phyloP scores from a whole-genome alignment of 2,797 vertebrate genomes.

The Gymnoscopelus microlampas region DNA sequence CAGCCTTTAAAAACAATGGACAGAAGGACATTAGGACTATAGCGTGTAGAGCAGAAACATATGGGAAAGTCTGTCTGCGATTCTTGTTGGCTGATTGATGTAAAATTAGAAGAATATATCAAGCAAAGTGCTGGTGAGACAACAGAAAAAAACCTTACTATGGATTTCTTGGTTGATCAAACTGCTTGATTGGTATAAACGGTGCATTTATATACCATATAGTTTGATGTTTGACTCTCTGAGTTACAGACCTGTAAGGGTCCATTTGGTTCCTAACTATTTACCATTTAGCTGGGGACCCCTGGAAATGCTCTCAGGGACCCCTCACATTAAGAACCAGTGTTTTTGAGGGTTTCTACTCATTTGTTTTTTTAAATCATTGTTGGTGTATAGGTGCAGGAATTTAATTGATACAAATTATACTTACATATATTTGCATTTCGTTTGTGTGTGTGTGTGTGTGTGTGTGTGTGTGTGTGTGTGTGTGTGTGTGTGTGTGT shows the following conservation, averaged over 20 bases:
- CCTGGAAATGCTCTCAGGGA: no score
- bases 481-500: conserved; percentile 31
- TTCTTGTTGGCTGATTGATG: conserved; percentile 8
- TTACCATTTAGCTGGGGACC: no score
- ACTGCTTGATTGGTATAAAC: background rate
- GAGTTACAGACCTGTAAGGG: no score
- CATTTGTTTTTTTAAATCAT: no score
- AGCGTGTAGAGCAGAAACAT: background rate
- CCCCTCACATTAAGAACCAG: no score
- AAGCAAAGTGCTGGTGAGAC: conserved; percentile 10
- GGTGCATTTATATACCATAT: no score
- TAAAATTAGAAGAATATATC: conserved; percentile 12
- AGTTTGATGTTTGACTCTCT: no score
- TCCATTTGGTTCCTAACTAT: no score
- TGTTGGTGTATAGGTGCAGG: no score
- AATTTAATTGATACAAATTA: no score
- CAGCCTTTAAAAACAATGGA: conserved; percentile 4
- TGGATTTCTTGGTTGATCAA: background rate
- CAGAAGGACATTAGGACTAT: background rate
- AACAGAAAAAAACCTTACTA: background rate
- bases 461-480: conserved; percentile 19
- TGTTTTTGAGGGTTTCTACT: no score
- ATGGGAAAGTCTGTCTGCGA: background rate
- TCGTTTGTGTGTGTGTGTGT: conserved; percentile 37
- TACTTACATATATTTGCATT: no score